phyloP scores from a whole-genome alignment of 2,888 invertebrate genomes.

The Cyclophora albipunctata region DNA sequence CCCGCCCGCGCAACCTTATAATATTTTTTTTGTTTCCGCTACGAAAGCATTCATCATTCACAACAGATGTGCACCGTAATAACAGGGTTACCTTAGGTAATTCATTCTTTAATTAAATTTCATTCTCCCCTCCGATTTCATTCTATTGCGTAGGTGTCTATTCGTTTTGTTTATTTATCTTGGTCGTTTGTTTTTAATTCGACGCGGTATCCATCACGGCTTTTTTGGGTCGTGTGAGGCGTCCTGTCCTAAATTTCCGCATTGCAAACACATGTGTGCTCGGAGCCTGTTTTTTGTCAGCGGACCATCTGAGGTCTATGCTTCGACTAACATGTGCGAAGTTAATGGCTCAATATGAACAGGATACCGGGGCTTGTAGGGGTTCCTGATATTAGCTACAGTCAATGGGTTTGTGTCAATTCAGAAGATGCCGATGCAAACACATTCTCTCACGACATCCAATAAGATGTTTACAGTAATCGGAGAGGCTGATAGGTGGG shows the following conservation, averaged over 20 bases:
- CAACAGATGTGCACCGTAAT: conserved; percentile 63
- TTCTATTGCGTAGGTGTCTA: conserved; percentile 33
- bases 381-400: conserved; percentile 26
- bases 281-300: conserved; percentile 62
- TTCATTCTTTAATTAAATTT: conserved; percentile 61
- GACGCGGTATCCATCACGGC: conserved; percentile 19
- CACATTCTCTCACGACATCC: conserved; percentile 1
- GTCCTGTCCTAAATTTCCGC: conserved; percentile 44
- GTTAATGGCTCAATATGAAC: conserved; percentile 35
- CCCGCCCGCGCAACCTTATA: conserved; percentile 51
- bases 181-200: conserved; percentile 26
- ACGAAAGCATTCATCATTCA: conserved; percentile 60
- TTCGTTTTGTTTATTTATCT: conserved; percentile 36
- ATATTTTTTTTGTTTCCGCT: conserved; percentile 48
- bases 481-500: conserved; percentile 2
- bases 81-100: conserved; percentile 52
- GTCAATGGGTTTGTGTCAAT: conserved; percentile 7
- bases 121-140: conserved; percentile 39
- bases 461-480: conserved; percentile 8
- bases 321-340: conserved; percentile 57
- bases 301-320: conserved; percentile 53
- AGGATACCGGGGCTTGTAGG: conserved; percentile 43
- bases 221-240: conserved; percentile 32
- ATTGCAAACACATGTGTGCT: conserved; percentile 47
- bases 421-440: conserved; percentile 2